phyloP scores from a whole-genome alignment of 2,888 invertebrate species.

The Orchesellides sinensis region DNA sequence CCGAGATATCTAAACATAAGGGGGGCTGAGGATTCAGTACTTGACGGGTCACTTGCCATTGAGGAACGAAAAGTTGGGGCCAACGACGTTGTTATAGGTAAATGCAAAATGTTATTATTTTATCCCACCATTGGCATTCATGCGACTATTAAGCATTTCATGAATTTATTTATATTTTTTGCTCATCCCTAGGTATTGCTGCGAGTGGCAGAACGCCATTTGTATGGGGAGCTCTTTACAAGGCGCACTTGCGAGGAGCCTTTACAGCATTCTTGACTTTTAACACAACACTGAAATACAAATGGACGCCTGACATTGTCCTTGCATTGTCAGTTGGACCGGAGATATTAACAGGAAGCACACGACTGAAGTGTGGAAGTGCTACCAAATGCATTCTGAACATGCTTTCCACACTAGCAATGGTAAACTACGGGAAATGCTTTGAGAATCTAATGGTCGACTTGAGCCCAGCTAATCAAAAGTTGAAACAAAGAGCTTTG shows the following conservation, averaged over 20 bases:
- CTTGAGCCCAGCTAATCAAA: constrained; percentile 70
- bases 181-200: constrained; percentile 68
- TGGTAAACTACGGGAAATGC: constrained; percentile 73
- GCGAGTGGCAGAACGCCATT: constrained; percentile 73
- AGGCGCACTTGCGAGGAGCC: constrained; percentile 64
- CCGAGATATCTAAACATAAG: constrained; percentile 63
- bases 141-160: background rate
- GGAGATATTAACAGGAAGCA: constrained; percentile 72
- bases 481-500: constrained; percentile 70
- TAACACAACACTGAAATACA: constrained; percentile 66
- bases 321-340: constrained; percentile 68
- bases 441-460: constrained; percentile 74
- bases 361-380: constrained; percentile 72
- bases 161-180: background rate
- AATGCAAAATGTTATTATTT: background rate
- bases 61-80: constrained; percentile 48
- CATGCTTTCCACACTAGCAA: constrained; percentile 72
- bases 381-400: constrained; percentile 73
- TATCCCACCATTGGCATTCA: too few species aligned
- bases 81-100: constrained; percentile 73
- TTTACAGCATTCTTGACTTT: constrained; percentile 71
- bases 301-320: constrained; percentile 65
- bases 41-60: constrained; percentile 67
- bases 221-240: constrained; percentile 72
- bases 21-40: constrained; percentile 72